Evolutionary conservation across 2,113 vertebrate genomes (phyloP).

Genomic region (Dermatemys mawii): DNA sequence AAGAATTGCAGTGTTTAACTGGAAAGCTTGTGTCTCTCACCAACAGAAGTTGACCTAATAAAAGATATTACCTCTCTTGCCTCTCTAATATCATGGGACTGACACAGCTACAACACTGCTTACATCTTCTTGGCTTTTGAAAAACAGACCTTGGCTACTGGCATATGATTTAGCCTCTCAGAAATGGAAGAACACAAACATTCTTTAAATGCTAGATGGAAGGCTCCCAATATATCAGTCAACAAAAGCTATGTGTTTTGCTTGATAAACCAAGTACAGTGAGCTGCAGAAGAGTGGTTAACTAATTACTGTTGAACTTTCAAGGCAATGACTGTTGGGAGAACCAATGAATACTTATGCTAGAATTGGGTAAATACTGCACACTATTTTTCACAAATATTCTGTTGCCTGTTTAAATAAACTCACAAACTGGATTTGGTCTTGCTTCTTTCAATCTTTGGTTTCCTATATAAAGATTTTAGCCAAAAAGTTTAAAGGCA

Average conservation of each 20-base stretch:
- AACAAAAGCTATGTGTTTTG: fast-evolving
- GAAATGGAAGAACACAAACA: neutral
- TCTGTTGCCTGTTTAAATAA: neutral
- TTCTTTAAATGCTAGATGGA: neutral
- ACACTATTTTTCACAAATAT: neutral
- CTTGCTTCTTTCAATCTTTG: neutral
- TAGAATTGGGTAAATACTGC: neutral
- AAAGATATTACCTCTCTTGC: neutral
- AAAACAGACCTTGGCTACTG: neutral
- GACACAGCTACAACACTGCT: neutral
- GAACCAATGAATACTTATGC: neutral
- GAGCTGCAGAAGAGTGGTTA: neutral
- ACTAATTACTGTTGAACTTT: neutral
- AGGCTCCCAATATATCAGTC: neutral
- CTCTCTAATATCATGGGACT: neutral
- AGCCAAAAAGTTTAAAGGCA: neutral
- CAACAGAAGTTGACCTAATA: neutral
- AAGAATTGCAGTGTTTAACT: neutral
- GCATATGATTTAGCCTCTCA: neutral
- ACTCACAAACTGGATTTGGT: neutral
- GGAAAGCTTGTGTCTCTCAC: neutral
- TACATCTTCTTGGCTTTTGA: neutral
- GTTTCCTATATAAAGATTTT: neutral
- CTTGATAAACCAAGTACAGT: neutral
- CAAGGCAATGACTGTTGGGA: neutral